Base-by-base conservation (phyloP, 2,113 vertebrate species). In the Muntiacus muntjak region DNA sequence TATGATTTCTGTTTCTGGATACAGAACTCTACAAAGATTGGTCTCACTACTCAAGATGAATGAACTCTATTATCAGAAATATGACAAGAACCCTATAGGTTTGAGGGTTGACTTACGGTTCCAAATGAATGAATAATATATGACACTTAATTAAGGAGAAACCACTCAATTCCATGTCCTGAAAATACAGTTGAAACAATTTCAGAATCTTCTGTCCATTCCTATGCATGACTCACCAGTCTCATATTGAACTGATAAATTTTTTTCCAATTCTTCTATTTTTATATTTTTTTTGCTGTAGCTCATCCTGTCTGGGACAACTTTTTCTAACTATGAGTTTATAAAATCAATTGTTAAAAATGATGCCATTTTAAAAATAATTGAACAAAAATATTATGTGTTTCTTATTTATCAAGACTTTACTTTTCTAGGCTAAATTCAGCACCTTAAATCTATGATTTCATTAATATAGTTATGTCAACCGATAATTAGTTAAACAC, bases 261-360 rank as follows among this genome's bases (percentile, higher is more conserved):
- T 81, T 57, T 52, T 97, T 88, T 40, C 58, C 62, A 84, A 76
- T 92, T 97, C 67, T 93, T 79, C 62, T 76, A 67, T 21, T 96
- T 96, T 97, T 93, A 91, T 76, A 82, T 45, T 87, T 97, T 94
- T 94, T 86, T 33, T 85, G 81, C 52, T 91, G 5, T 83, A 52
- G n/a, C 83, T 95, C 54, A 95, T 36, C 30, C 43, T 90, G 14
- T 78, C 79, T 55, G 21, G 47, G 62, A 82, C 88, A 90, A 96
- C 33, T 92, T 86, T 95, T 79, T 81, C 81, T 91, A 82, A 16
- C 36, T 94, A 95, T 81, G 86, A 90, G 55, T 95, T 95, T 55
- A 58, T 92, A 89, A 97, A 95, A 55, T 91, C 86, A 91, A 5
- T 52, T 81, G 86, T 60, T 0, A 8, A 81, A 97, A 95, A 85